Conservation (phyloP, 2,888 invertebrate genomes). For the Drosophila helvetica region DNA sequence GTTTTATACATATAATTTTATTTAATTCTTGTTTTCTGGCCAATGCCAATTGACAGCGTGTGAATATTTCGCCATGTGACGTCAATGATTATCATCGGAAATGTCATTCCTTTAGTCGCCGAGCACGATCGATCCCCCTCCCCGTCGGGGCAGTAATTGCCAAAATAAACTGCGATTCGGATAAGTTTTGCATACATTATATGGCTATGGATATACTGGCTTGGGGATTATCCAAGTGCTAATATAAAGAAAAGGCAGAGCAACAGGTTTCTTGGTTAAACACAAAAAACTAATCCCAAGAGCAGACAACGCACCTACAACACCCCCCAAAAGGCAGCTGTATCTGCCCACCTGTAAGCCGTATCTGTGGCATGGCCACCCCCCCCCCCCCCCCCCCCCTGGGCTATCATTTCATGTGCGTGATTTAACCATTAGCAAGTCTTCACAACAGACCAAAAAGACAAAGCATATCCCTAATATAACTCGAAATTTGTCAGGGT, state of each 20-base stretch:
- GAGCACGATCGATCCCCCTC: background rate
- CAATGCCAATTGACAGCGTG: constrained; percentile 24
- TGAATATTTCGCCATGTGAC: constrained; percentile 35
- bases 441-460: constrained; percentile 21
- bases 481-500: background rate
- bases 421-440: constrained; percentile 37
- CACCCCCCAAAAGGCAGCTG: too few species aligned
- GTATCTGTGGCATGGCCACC: too few species aligned
- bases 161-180: constrained; percentile 17
- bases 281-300: background rate
- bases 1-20: background rate
- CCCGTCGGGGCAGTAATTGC: constrained; percentile 1
- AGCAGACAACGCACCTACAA: constrained; percentile 16
- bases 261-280: background rate
- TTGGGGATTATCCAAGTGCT: background rate
- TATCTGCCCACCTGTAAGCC: too few species aligned
- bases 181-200: constrained; percentile 16
- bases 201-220: background rate
- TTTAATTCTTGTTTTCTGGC: background rate
- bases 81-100: constrained; percentile 35
- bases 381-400: too few species aligned
- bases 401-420: background rate
- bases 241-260: background rate
- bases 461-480: constrained; percentile 23
- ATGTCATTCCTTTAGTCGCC: background rate